Base-by-base conservation (phyloP, 2,113 vertebrate species). In the Eulemur macaco region DNA sequence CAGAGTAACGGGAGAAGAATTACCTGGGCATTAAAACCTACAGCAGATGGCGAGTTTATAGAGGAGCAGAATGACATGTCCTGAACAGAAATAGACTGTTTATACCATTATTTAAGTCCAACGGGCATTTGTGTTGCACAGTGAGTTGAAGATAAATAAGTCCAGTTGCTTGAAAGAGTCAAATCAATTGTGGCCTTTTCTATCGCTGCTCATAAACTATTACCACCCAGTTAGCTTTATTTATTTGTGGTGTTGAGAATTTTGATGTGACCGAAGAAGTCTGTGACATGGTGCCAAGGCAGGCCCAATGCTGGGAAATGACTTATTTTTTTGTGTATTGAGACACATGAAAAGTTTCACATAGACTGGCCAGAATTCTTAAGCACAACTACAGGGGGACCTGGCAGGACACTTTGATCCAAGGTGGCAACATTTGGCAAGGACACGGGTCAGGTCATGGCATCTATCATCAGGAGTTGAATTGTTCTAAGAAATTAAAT, bases 221-320 rank as follows among this genome's bases (percentile, higher is more conserved):
- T 31, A 31, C 73, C 69, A 37, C 86, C 91, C 29, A 3, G 87
- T 60, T 88, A 88, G 94, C 93, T 97, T 96, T 97, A 95, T 96
- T 97, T 97, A 96, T 98, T 96, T 60, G 93, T 84, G 85, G 78
- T 21, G n/a, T 68, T 56, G 85, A 88, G 71, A 21, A 23, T 47
- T 81, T 74, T 0, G 21, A 31, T 21, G 52, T 68, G 90, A 87
- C 89, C 4, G 80, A 92, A 87, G 82, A 74, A 81, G 73, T 4
- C 93, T 80, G 89, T 86, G 96, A 91, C 17, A 8, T 3, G 45
- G 86, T 52, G 42, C 91, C 82, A 8, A 60, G 63, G 63, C 76
- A 29, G 92, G 66, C 84, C 71, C 8, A 0, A 10, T 7, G 3
- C 94, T 39, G 54, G 39, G 74, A 54, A 56, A 25, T 27, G 68